Evolutionary conservation across 2,888 invertebrate species (phyloP).

Genomic region (Perithous albicinctus): DNA sequence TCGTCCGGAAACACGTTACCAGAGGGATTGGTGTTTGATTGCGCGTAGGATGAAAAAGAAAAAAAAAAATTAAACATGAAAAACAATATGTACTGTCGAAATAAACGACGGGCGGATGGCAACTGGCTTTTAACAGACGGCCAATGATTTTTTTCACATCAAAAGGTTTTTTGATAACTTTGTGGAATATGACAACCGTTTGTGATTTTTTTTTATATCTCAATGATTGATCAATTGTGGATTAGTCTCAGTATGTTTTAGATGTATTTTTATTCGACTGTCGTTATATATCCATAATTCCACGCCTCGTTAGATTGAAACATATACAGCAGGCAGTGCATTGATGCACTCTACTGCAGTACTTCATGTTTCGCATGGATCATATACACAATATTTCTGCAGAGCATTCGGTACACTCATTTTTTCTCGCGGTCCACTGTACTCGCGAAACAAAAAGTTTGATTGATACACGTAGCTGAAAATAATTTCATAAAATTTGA

Average conservation of each 20-base stretch:
- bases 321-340: background rate
- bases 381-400: background rate
- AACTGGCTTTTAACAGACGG: background rate
- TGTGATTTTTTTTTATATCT: background rate
- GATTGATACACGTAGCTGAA: background rate
- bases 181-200: background rate
- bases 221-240: background rate
- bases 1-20: constrained; percentile 14
- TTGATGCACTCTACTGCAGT: background rate
- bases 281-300: too few species aligned
- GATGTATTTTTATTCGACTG: background rate
- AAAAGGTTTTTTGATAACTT: constrained; percentile 1
- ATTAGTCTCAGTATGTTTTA: background rate
- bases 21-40: constrained; percentile 64
- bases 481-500: background rate
- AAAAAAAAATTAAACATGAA: constrained; percentile 12
- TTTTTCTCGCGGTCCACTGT: background rate
- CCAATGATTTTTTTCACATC: constrained; percentile 28
- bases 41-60: constrained; percentile 30
- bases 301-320: background rate
- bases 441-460: background rate
- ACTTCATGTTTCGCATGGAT: background rate
- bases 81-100: background rate
- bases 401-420: background rate
- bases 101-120: background rate